These are phyloP conservation scores for Chrysaora quinquecirrha DNA, from an alignment of 30 jellyfish, hydroid and myxozoan species.

Conservation along the genomic window DNA sequence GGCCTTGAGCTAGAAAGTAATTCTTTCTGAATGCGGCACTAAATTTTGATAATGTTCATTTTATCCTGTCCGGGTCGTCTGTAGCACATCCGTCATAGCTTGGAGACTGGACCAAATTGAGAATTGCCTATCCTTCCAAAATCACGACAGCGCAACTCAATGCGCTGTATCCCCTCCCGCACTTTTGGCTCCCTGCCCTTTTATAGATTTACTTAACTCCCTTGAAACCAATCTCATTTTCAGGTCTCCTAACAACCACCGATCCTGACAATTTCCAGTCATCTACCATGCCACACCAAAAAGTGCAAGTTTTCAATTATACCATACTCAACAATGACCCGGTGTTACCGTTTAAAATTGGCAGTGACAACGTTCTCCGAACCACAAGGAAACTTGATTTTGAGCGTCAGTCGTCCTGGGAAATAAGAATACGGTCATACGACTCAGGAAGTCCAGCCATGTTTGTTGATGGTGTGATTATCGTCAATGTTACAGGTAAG, in stretches of 20 bases:
- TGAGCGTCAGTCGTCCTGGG: conserved; percentile 70
- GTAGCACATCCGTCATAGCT: too few species aligned
- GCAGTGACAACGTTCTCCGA: conserved; percentile 45
- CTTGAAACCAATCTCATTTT: too few species aligned
- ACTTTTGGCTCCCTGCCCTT: too few species aligned
- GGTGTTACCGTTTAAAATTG: conserved; percentile 50
- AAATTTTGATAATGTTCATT: too few species aligned
- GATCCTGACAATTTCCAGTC: conserved; percentile 66
- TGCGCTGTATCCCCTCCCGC: background rate
- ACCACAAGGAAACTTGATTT: conserved; percentile 46
- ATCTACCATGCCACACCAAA: background rate
- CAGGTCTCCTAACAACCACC: conserved; percentile 61
- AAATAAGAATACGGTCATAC: conserved; percentile 49
- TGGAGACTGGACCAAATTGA: too few species aligned
- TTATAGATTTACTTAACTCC: too few species aligned
- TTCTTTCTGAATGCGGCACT: too few species aligned
- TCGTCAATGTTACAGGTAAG: conserved; percentile 74
- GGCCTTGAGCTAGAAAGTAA: too few species aligned
- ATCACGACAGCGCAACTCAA: too few species aligned
- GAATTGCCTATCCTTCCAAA: too few species aligned
- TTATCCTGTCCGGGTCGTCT: too few species aligned
- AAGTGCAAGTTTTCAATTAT: conserved; percentile 62
- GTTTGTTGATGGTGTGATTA: conserved; percentile 26
- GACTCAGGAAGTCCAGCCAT: conserved; percentile 79
- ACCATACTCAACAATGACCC: conserved; percentile 31